Base-by-base conservation (phyloP, 2,797 vertebrate genomes). In the Melanotaenia pygmaea region DNA sequence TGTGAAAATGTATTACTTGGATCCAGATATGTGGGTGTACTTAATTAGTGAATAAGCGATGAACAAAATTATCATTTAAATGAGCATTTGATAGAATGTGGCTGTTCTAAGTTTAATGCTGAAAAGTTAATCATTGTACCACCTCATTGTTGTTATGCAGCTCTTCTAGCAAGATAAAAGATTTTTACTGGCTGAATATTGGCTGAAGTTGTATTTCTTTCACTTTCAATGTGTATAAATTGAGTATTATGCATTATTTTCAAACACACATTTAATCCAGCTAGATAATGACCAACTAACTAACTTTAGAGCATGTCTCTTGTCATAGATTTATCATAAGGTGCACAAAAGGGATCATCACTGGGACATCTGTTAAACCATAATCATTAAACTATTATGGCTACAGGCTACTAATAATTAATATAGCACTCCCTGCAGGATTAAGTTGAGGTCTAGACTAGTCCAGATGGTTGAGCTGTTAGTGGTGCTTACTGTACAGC, bases 381-480 rank as follows among this genome's bases (percentile, higher is more conserved):
- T 60, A 43, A 64, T 67, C 67, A 67, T 82, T 71, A 63, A 72
- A 59, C 45, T 38, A 30, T 68, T 79, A 47, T 74, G 74, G 83
- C 82, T 64, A 67, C 76, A 70, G 58, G 10, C 76, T 81, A 70
- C 69, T 86, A 73, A 88, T 86, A 82, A 80, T 70, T 66, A 64
- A 68, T 43, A 45, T 67, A 73, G 1, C 38, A 74, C 71, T 84
- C 65, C 70, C 67, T 24, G 59, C 67, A 58, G 59, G 75, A 79
- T 79, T 75, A 38, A 83, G 71, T 53, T 68, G 64, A 80, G 56
- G 70, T 70, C 67, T 72, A 43, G 30, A 60, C 45, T 69, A 38
- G 69, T 83, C 82, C 84, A 86, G 81, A 88, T 91, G 82, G 76
- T 65, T 76, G 54, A 72, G 58, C 79, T 79, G 73, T 80, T 57